Conservation (phyloP, 2,113 vertebrate species). For the Proterorhinus semilunaris region DNA sequence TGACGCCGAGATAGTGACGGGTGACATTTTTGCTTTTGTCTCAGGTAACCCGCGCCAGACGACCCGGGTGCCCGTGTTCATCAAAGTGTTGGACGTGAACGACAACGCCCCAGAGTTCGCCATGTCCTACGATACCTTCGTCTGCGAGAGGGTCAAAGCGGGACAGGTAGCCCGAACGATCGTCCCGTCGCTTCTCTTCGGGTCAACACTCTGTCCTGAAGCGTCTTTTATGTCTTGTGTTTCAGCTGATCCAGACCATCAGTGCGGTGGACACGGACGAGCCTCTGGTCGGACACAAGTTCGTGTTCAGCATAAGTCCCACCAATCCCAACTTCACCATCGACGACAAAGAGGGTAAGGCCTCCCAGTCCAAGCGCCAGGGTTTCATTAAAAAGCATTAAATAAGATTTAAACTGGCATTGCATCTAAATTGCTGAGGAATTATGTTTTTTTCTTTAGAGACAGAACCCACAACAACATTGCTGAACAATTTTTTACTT, state of each 20-base stretch:
- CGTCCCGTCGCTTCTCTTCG: too few relatives aligned
- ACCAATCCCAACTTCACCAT: constrained; percentile 97
- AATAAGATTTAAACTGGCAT: too few relatives aligned
- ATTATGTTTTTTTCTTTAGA: too few relatives aligned
- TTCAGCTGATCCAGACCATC: constrained; percentile 96
- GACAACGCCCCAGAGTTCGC: constrained; percentile 96
- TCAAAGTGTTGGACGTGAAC: constrained; percentile 93
- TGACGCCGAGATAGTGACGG: not conserved
- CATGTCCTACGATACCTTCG: constrained; percentile 94
- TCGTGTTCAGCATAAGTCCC: constrained; percentile 93
- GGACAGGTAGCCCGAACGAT: constrained; percentile 81
- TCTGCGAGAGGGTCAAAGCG: constrained; percentile 94
- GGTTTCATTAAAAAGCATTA: too few relatives aligned
- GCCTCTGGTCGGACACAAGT: constrained; percentile 94
- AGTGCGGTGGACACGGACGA: constrained; percentile 97
- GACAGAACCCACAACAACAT: too few relatives aligned
- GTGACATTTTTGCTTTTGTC: not conserved
- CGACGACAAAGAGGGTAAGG: constrained; percentile 92
- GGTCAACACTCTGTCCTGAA: not conserved
- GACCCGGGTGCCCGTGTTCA: constrained; percentile 89
- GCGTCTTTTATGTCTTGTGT: not conserved
- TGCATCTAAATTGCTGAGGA: too few relatives aligned
- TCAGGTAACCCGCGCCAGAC: constrained; percentile 89
- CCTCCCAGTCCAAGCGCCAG: not conserved
- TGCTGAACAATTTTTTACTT: too few relatives aligned